Evolutionary conservation across 2,113 vertebrate species (phyloP), one percentile per base, ranked within the genome.

Genomic region (Miniopterus natalensis): DNA sequence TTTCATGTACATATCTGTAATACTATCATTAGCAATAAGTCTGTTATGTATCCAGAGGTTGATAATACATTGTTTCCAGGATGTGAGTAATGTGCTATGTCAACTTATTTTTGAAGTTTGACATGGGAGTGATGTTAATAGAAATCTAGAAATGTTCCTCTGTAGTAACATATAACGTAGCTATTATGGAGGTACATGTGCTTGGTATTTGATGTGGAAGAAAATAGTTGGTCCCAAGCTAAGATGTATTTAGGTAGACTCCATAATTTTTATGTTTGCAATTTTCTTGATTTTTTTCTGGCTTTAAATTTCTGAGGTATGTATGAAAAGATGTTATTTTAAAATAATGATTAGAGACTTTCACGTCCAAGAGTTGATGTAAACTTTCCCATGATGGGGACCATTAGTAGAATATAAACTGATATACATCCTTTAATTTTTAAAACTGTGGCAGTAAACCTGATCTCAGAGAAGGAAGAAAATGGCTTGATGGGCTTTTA

Each of bases 281-380:
- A 47, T 11, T 85, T 74, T 85, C 49, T 88, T 63, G 36, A 84
- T 81, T 55, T 47, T 90, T 89, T 92, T 70, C 63, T 85, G 90
- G 31, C 70, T 94, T 96, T 88, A 88, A 63, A 80, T 81, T 65
- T 96, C 83, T 95, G 92, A 97, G 71, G 87, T 91, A 86, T 88
- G 73, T 87, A 80, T 96, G 75, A 92, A 86, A 95, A 65, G 42
- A 71, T 89, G 18, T 66, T 68, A 36, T 91, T 94, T 84, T 66
- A 25, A 74, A 95, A 95, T 90, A 95, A 85, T 86, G 81, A 18
- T 74, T 77, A 93, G 68, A 45, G 70, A 80, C 13, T 83, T 92
- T 84, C 47, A 40, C 40, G 95, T 92, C 53, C 42, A 92, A 97
- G 92, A 68, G 8, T 83, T 92, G 88, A 75, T 29, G 36, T 77